These are phyloP conservation scores for Epsilonema sp. DNA, from an alignment of 2,888 invertebrate genomes.

Conservation along the genomic window DNA sequence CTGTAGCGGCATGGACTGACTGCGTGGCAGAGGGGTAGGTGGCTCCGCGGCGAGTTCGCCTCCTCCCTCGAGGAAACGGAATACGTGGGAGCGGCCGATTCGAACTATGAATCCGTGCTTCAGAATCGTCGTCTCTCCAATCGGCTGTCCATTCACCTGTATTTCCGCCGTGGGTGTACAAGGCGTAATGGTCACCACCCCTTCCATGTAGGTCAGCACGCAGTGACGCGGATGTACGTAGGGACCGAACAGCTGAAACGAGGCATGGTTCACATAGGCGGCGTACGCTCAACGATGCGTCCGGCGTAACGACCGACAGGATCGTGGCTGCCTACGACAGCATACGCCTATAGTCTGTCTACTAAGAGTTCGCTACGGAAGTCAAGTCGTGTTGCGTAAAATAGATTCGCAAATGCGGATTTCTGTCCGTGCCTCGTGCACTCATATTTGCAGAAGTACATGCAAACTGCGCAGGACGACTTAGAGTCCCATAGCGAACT, in stretches of 20 bases:
- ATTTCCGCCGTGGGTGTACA: slow-evolving; percentile 78
- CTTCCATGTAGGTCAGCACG: slow-evolving; percentile 69
- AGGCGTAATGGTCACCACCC: slow-evolving; percentile 78
- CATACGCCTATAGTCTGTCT: no score
- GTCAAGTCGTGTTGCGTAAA: no score
- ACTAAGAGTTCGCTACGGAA: no score
- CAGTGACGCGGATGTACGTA: slow-evolving; percentile 85
- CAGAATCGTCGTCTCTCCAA: slow-evolving; percentile 73
- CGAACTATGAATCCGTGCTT: slow-evolving; percentile 35
- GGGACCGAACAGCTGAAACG: slow-evolving; percentile 49
- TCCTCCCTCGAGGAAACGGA: slow-evolving; percentile 34
- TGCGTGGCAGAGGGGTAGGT: background rate
- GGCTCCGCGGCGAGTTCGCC: background rate
- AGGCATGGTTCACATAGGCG: no score
- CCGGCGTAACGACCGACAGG: no score
- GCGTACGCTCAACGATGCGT: no score
- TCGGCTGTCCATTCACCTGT: slow-evolving; percentile 75
- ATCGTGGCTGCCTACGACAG: no score
- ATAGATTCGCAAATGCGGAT: no score
- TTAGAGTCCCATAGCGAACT: no score
- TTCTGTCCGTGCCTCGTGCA: no score
- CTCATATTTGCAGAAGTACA: no score
- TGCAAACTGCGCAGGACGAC: no score
- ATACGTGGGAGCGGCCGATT: slow-evolving; percentile 35
- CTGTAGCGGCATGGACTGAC: background rate